A percentile compares a stretch with the other conserved stretches of the same genome.
phyloP scores from a whole-genome alignment of 2,888 invertebrate species.

The Zele albiditarsus region DNA sequence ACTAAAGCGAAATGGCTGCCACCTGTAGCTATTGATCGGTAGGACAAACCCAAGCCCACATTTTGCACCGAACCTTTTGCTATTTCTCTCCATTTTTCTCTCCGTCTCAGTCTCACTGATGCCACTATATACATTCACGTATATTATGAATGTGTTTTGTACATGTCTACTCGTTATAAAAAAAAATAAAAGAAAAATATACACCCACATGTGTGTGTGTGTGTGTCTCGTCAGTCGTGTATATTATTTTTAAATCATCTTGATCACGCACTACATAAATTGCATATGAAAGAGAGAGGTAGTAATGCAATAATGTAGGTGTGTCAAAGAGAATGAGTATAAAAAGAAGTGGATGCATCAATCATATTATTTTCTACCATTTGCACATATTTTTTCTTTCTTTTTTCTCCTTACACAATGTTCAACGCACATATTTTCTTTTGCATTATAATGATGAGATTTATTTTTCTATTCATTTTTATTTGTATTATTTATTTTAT shows the following conservation, averaged over 20 bases:
- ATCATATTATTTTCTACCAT: not conserved
- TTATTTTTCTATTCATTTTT: not conserved
- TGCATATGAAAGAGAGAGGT: not conserved
- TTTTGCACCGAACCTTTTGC: slow-evolving; percentile 55
- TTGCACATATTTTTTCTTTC: not conserved
- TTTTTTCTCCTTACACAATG: not conserved
- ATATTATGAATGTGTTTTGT: too few relatives aligned
- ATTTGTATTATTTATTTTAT: not conserved
- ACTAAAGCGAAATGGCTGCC: slow-evolving; percentile 71
- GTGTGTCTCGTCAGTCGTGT: not conserved
- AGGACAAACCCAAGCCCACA: slow-evolving; percentile 63
- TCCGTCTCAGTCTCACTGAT: slow-evolving; percentile 31
- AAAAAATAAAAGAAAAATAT: not conserved
- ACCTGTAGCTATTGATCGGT: slow-evolving; percentile 73
- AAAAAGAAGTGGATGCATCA: not conserved
- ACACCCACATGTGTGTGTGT: not conserved
- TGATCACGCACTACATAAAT: not conserved
- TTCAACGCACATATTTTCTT: not conserved
- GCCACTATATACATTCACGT: not conserved
- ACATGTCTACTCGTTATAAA: not conserved
- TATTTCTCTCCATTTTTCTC: slow-evolving; percentile 30
- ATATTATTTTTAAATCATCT: not conserved
- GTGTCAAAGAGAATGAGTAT: not conserved
- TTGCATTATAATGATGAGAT: not conserved
- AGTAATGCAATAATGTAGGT: not conserved